Evolutionary conservation across 1,140 invertebrate genomes (phyloP).

Genomic region (Mya arenaria): DNA sequence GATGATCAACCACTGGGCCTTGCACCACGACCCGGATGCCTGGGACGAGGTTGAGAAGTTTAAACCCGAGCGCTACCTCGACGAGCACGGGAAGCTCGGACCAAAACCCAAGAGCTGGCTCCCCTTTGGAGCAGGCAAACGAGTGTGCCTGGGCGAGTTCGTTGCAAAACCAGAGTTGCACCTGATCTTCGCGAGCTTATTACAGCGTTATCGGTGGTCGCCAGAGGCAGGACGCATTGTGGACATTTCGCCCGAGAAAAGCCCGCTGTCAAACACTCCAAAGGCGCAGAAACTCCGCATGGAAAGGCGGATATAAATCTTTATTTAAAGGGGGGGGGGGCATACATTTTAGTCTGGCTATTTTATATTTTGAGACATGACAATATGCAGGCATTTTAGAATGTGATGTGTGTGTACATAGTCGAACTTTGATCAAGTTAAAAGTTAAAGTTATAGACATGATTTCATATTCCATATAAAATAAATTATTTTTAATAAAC

Average conservation of each 20-base stretch:
- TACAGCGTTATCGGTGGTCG: slow-evolving; percentile 52
- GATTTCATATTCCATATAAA: no score
- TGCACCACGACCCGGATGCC: slow-evolving; percentile 87
- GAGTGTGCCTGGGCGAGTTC: slow-evolving; percentile 58
- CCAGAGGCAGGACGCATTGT: neutral
- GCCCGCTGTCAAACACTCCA: no score
- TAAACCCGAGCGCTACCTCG: slow-evolving; percentile 85
- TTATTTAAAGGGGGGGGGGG: no score
- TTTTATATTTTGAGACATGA: no score
- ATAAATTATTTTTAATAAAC: no score
- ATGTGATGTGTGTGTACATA: no score
- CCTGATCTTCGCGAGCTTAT: slow-evolving; percentile 58
- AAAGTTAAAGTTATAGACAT: no score
- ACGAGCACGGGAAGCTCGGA: slow-evolving; percentile 65
- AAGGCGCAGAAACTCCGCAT: no score
- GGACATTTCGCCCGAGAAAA: neutral
- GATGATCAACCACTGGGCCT: slow-evolving; percentile 89
- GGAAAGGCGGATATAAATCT: no score
- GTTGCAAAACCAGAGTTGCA: slow-evolving; percentile 57
- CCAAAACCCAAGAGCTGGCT: slow-evolving; percentile 53
- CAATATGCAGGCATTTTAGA: no score
- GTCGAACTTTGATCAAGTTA: no score
- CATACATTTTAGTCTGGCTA: no score
- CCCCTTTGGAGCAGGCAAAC: slow-evolving; percentile 56
- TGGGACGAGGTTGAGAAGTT: slow-evolving; percentile 89